A percentile compares a stretch with the other conserved stretches of the same genome.
Conservation (phyloP, 2,888 invertebrate species). For the Therioaphis trifolii region DNA sequence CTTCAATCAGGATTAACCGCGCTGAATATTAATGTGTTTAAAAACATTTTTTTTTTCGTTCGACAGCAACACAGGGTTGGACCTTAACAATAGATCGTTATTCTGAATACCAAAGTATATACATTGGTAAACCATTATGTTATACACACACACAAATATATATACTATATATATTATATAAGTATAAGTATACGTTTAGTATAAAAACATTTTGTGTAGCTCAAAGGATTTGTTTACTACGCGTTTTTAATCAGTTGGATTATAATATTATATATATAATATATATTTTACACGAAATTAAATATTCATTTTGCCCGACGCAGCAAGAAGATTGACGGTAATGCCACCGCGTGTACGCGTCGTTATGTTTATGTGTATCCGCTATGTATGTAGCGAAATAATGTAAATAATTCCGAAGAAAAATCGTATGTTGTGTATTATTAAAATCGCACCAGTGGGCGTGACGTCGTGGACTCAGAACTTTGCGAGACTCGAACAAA, state of each 20-base stretch:
- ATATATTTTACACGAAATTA: constrained; percentile 44
- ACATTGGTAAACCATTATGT: not conserved
- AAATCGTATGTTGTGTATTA: too few relatives aligned
- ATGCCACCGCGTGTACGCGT: not conserved
- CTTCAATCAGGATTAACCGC: constrained; percentile 33
- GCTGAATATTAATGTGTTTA: constrained; percentile 36
- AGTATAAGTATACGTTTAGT: not conserved
- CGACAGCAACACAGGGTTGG: constrained; percentile 30
- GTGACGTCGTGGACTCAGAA: too few relatives aligned
- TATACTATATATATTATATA: not conserved
- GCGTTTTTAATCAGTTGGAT: constrained; percentile 45
- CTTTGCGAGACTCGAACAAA: too few relatives aligned
- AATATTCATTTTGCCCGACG: constrained; percentile 12
- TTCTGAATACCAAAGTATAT: constrained; percentile 37
- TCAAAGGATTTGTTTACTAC: constrained; percentile 26
- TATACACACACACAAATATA: not conserved
- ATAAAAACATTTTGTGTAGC: constrained; percentile 17
- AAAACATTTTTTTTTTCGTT: not conserved
- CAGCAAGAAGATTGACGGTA: constrained; percentile 41
- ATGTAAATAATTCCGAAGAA: too few relatives aligned
- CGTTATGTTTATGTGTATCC: not conserved
- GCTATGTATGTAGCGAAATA: too few relatives aligned
- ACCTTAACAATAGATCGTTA: constrained; percentile 47
- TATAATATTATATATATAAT: not conserved
- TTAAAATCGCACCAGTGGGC: too few relatives aligned